Evolutionary conservation across 2,797 vertebrate species (phyloP).

Genomic region (Pteronotus mesoamericanus): DNA sequence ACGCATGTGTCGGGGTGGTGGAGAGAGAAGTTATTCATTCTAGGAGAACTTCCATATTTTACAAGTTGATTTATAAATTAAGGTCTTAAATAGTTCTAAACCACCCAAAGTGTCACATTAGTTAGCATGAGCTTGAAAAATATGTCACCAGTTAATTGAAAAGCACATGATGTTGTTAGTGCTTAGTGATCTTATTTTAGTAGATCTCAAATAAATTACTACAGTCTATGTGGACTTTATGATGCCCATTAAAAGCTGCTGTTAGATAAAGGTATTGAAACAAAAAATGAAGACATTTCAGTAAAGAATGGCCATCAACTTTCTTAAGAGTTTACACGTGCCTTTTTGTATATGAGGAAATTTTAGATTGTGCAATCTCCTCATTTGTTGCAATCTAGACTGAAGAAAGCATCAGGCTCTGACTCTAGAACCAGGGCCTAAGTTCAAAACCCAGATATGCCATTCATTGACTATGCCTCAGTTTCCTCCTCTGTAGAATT

Average conservation of each 20-base stretch:
- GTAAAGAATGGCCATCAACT: neutral
- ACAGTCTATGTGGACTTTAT: slow-evolving; percentile 65
- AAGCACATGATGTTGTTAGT: slow-evolving; percentile 78
- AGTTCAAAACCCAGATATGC: neutral
- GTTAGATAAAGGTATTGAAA: slow-evolving; percentile 58
- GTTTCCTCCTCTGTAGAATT: neutral
- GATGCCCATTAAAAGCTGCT: slow-evolving; percentile 63
- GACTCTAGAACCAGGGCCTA: neutral
- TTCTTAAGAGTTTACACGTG: neutral
- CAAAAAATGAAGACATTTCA: slow-evolving; percentile 44
- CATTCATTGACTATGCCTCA: neutral
- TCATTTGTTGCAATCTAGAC: slow-evolving; percentile 5
- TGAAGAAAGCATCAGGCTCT: neutral
- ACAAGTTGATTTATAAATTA: slow-evolving; percentile 72
- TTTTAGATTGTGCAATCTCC: neutral
- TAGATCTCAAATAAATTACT: slow-evolving; percentile 75
- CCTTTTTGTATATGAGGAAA: neutral
- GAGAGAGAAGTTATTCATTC: neutral
- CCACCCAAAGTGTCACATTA: slow-evolving; percentile 70
- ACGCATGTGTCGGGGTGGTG: neutral
- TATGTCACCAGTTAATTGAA: slow-evolving; percentile 77
- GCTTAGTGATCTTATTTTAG: slow-evolving; percentile 73
- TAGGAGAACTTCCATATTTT: slow-evolving; percentile 61
- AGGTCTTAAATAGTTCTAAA: slow-evolving; percentile 74
- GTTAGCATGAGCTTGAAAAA: slow-evolving; percentile 73